phyloP scores from a whole-genome alignment of 37 sponge, comb jelly and placozoan species.

The Mnemiopsis leidyi region DNA sequence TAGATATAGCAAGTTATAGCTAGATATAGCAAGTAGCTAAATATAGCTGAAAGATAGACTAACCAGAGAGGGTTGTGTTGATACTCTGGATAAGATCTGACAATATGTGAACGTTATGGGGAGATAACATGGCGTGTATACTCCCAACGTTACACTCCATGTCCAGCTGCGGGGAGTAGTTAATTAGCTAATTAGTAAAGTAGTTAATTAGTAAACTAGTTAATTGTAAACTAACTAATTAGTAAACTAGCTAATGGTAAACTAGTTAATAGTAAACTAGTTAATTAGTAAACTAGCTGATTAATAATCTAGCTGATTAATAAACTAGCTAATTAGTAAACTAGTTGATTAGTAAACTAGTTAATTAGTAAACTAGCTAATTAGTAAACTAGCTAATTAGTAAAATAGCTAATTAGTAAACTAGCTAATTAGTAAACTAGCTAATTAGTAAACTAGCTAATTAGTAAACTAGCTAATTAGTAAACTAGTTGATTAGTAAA shows the following conservation, averaged over 20 bases:
- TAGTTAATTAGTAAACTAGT: neutral
- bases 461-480: too few species aligned
- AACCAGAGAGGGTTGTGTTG: slow-evolving; percentile 52
- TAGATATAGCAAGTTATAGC: too few species aligned
- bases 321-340: neutral
- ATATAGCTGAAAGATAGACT: too few species aligned
- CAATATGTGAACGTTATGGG: slow-evolving; percentile 32
- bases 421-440: neutral
- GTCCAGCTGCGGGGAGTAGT: slow-evolving; percentile 33
- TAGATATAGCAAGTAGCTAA: too few species aligned
- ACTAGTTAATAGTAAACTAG: too few species aligned
- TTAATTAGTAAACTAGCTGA: too few species aligned
- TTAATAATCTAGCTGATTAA: too few species aligned
- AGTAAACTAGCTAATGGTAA: neutral
- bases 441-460: neutral
- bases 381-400: too few species aligned
- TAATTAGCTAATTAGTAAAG: too few species aligned
- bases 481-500: neutral
- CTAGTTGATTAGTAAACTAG: neutral
- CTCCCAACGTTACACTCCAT: slow-evolving; percentile 65
- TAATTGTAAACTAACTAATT: neutral
- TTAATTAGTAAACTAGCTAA: neutral
- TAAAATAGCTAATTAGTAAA: neutral
- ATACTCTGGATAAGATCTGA: slow-evolving; percentile 22
- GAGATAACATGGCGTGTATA: slow-evolving; percentile 57